Base-by-base conservation (phyloP, 2,113 vertebrate genomes). In the Periophthalmodon schlosseri region DNA sequence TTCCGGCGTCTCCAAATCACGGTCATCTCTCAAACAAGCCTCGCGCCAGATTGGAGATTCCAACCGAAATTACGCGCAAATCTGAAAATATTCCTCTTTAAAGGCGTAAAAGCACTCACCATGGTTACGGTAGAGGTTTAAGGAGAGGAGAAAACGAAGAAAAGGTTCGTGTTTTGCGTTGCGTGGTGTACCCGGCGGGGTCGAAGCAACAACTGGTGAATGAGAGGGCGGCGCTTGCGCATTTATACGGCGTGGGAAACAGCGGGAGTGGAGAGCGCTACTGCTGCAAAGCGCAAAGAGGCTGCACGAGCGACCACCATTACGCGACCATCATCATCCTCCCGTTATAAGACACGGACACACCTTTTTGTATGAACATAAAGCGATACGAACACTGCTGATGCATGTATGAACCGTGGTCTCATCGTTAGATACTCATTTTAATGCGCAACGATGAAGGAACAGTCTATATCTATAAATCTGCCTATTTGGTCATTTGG, bases 161-260 rank as follows among this genome's bases (percentile, higher is more conserved):
- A 87, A 87, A 79, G 76, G 61, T 21, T 21, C 73, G 79, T 67
- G 69, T 46, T 85, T 87, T 82, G 79, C 68, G 90, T 91, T 75
- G 86, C 88, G 87, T 87, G 84, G 84, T 86, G 87, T 85, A 89
- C 85, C 89, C 86, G 82, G 78, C 86, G 88, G 88, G 89, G 90
- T 88, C 87, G 86, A 88, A 81, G 90, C 90, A 90, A 92, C 89
- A 88, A 92, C 89, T 92, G 88, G 81, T 90, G 88, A 76, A 80
- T 60, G 77, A 49, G 81, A 84, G 66, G 91, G 91, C 78, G 87
- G 89, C 0, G 90, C 91, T 72, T 2, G 13, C 70, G 12, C 3
- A 73, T 91, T 89, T 91, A 91, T 91, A 88, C 58, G 13, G 77
- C 75, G 70, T 77, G 66, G 68, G 34, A 46, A 50, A 47, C 44